Evolutionary conservation across 2,888 invertebrate genomes (phyloP).

Genomic region (Luffia ferchaultella): DNA sequence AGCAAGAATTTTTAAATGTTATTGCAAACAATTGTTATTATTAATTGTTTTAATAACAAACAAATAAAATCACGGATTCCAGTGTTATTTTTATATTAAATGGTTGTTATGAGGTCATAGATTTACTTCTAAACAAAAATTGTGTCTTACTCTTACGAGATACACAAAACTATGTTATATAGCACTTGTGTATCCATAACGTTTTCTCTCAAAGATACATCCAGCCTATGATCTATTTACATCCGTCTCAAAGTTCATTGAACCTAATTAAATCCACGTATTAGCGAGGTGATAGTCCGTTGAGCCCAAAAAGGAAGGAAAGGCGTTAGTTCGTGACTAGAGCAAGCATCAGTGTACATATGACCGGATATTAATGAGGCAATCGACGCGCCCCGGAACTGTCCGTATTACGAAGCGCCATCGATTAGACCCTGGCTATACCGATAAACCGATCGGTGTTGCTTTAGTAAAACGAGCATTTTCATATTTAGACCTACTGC

Average conservation of each 20-base stretch:
- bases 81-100: too few relatives aligned
- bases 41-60: too few relatives aligned
- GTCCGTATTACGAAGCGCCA: constrained; percentile 25
- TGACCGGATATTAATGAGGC: constrained; percentile 49
- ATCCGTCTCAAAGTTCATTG: background rate
- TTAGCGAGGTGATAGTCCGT: background rate
- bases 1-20: too few relatives aligned
- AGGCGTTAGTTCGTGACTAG: background rate
- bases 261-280: background rate
- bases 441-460: constrained; percentile 2
- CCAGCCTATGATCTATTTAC: background rate
- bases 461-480: background rate
- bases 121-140: too few relatives aligned
- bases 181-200: too few relatives aligned
- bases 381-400: constrained; percentile 33
- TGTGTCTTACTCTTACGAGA: too few relatives aligned
- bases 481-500: constrained; percentile 1
- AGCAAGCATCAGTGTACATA: constrained; percentile 16
- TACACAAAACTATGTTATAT: too few relatives aligned
- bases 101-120: too few relatives aligned
- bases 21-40: too few relatives aligned
- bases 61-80: too few relatives aligned
- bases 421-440: constrained; percentile 23
- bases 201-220: too few relatives aligned
- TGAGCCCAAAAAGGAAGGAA: background rate